Evolutionary conservation across 53 echinoderm and acorn worm species (phyloP), one percentile per base, ranked within the genome.

Genomic region (Crossaster papposus): DNA sequence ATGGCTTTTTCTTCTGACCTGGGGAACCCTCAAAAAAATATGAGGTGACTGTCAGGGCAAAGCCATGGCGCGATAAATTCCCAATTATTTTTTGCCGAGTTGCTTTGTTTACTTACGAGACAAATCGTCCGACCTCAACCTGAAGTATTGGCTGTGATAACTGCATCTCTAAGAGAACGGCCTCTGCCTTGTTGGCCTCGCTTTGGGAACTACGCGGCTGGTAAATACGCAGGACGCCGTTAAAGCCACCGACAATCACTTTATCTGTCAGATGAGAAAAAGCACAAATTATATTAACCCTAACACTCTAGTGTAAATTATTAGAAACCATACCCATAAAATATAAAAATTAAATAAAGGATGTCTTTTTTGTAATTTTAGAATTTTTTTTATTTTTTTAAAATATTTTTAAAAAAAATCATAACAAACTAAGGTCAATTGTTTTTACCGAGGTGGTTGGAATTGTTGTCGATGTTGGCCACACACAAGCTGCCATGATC

Each of bases 201-300:
- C 78, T 94, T 38, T 92, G 92, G 17, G 83, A 63, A 13, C 94
- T 83, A 75, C 93, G 92, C 17, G 99, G 99, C 35, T 93, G 94
- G 85, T 96, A 96, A 35, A 99, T 94, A 52, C 99, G 91, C 50
- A 99, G 81, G 7, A 99, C 80, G 14, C 99, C 99, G 91, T 96
- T 90, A 89, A 94, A 99, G 68, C 99, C 96, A 14, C 99, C 99
- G 23, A 96, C 96, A 29, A 99, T 86, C 24, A 99, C 93, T 89
- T 99, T 99, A 91, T 99, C 99, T 99, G 91, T 37, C 65, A 88
- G 34, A 28, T 17, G 14, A 15, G 4, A 64, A 26, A 18, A 75
- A 75, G 15, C 12, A 58, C n/a, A 58, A 58, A 18, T 58, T 20
- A 2, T 58, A 15, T 58, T 58, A 58, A n/a, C n/a, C n/a, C n/a